A percentile compares a stretch with the other conserved stretches of the same genome.
phyloP scores from a whole-genome alignment of 2,797 vertebrate genomes.

The Euphonia xanthogaster region DNA sequence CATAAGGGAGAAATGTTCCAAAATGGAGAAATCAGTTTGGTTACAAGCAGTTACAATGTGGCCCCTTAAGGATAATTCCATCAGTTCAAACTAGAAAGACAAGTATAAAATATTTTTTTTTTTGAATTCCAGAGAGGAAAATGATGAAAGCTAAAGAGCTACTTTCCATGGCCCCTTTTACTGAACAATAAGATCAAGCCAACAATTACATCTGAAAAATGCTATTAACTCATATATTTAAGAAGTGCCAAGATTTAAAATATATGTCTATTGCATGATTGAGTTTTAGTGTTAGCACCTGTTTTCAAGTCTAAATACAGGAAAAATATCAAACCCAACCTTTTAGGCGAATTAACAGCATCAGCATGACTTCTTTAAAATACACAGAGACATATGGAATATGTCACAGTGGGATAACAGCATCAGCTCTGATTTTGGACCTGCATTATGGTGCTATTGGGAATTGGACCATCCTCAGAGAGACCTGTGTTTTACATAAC shows the following conservation, averaged over 20 bases:
- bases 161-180: background rate
- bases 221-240: background rate
- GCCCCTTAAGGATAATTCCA: background rate
- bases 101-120: background rate
- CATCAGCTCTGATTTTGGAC: background rate
- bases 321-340: background rate
- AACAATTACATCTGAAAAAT: background rate
- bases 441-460: accelerated
- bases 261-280: background rate
- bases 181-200: background rate
- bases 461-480: background rate
- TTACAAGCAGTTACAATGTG: background rate
- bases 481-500: background rate
- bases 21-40: background rate
- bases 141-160: background rate
- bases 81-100: background rate
- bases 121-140: background rate
- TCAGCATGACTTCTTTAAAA: background rate
- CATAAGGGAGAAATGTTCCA: background rate
- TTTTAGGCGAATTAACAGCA: background rate
- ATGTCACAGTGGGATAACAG: background rate
- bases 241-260: background rate
- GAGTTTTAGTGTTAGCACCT: background rate
- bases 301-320: background rate
- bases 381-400: background rate